Evolutionary conservation across 2,888 invertebrate species (phyloP), one percentile per base, ranked within the genome.

Genomic region (Cancer borealis): DNA sequence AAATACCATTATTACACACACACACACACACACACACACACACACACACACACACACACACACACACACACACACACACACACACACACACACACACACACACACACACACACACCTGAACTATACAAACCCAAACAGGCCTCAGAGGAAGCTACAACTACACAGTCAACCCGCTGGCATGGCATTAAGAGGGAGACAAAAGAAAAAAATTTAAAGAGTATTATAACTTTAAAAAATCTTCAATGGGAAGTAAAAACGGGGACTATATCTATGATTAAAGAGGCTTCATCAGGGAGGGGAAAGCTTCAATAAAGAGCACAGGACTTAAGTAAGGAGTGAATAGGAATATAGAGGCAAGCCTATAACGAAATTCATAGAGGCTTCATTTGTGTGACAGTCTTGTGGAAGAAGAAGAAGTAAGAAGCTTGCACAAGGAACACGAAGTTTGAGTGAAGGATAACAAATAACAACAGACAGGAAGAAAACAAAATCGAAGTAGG

Each of bases 251-350:
- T 54, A n/a, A 66, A 66, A 66, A 21, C 3, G n/a, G n/a, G 66
- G n/a, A 21, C 66, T 66, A n/a, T 66, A 66, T 66, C 66, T 66
- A 66, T 66, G n/a, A 66, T 66, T 66, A 66, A n/a, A 66, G n/a
- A 66, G 66, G 66, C n/a, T 54, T 66, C 66, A 66, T 66, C n/a
- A 21, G 66, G 21, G 66, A n/a, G 66, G 21, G 66, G n/a, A 21
- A 66, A 66, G n/a, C 66, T n/a, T 66, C 12, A 54, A 54, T 12
- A 54, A 17, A 54, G 54, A 54, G 54, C 54, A 54, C 54, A 12
- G 54, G 47, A 88, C 47, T n/a, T 21, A 88, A 88, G 10, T 21
- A 88, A 66, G n/a, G n/a, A 66, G 21, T 8, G 60, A 66, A 66
- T 17, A 66, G 21, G 21, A 66, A 21, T 4, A 49, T 6, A 12